Evolutionary conservation across 2,888 invertebrate genomes (phyloP).

Genomic region (Polydesmus complanatus): DNA sequence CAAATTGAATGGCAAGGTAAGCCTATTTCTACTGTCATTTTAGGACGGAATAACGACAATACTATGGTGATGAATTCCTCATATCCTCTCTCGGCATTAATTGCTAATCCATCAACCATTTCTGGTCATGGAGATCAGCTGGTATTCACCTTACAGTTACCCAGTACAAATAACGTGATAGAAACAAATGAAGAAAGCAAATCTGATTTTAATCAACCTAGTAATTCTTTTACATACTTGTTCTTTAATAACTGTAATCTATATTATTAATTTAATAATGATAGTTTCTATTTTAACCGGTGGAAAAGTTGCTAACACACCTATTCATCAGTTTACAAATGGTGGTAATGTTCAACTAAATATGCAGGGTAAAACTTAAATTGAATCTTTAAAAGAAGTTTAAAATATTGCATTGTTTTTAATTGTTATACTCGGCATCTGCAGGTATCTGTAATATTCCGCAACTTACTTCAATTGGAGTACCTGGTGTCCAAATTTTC

Average conservation of each 20-base stretch:
- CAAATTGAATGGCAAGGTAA: background rate
- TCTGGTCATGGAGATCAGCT: background rate
- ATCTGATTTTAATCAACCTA: background rate
- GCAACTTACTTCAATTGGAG: background rate
- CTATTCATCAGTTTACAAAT: background rate
- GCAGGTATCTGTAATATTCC: background rate
- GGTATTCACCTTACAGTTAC: background rate
- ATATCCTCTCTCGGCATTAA: background rate
- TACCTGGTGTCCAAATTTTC: background rate
- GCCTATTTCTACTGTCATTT: background rate
- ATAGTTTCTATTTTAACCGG: background rate
- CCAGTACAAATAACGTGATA: background rate
- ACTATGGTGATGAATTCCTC: background rate
- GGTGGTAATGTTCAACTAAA: background rate
- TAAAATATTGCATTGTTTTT: background rate
- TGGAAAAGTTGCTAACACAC: background rate
- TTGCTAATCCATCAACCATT: background rate
- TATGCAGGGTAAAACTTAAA: background rate
- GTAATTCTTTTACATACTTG: too few species aligned
- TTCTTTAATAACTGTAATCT: too few species aligned
- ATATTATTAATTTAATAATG: background rate
- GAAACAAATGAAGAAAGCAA: background rate
- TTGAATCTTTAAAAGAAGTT: too few species aligned
- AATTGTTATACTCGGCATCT: background rate
- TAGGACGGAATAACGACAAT: background rate